Percentiles rank a stretch among this genome's conserved stretches.
Evolutionary conservation across 2,888 invertebrate species (phyloP).

Genomic region (Busseola fusca): DNA sequence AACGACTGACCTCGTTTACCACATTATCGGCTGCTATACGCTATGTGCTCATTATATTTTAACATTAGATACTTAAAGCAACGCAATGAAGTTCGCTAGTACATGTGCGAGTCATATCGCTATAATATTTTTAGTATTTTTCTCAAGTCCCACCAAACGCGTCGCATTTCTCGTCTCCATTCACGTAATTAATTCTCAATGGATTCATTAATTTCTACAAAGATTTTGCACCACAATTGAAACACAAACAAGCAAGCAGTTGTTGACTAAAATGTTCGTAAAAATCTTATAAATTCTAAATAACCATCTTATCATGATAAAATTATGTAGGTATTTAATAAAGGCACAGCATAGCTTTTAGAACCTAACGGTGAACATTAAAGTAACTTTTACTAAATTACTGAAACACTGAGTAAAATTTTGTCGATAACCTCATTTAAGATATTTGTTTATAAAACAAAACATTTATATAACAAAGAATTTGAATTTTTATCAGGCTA

Average conservation of each 20-base stretch:
- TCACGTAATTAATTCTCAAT: constrained; percentile 12
- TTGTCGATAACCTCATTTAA: constrained; percentile 33
- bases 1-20: constrained; percentile 87
- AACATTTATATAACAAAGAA: constrained; percentile 35
- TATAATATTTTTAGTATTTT: neutral
- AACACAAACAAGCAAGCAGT: neutral
- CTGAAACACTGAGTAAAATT: constrained; percentile 4
- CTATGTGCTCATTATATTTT: constrained; percentile 80
- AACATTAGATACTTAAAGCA: constrained; percentile 68
- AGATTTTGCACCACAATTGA: constrained; percentile 4
- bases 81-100: constrained; percentile 61
- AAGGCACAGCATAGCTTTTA: neutral
- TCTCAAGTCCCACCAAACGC: neutral
- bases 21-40: constrained; percentile 83
- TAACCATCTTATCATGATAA: constrained; percentile 1
- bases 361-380: neutral
- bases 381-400: neutral
- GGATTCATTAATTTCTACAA: constrained; percentile 8
- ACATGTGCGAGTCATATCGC: neutral
- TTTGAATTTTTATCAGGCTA: constrained; percentile 30
- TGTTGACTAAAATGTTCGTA: neutral
- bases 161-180: constrained; percentile 1
- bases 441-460: constrained; percentile 30
- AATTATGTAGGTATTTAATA: neutral
- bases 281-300: neutral